Conservation (phyloP, 1,140 invertebrate species). For the Drosophila willistoni region DNA sequence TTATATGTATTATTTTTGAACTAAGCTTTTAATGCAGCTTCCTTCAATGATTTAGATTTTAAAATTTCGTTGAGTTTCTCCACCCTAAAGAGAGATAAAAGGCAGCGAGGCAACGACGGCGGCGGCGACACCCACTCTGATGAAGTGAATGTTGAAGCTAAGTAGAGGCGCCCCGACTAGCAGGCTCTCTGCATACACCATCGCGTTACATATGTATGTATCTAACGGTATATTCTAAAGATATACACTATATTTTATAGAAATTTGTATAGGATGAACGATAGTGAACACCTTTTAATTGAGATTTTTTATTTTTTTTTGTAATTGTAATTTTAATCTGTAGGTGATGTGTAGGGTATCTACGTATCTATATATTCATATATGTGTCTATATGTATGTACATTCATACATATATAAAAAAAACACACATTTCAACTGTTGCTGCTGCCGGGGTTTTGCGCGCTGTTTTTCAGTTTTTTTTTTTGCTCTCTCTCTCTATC, state of each 20-base stretch:
- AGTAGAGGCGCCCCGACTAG: background rate
- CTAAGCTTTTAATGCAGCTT: background rate
- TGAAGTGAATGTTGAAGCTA: background rate
- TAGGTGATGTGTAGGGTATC: background rate
- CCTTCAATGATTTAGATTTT: background rate
- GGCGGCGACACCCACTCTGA: slow-evolving; percentile 60
- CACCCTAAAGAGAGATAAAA: slow-evolving; percentile 1
- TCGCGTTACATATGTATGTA: no score
- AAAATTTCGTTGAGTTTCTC: background rate
- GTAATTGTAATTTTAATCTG: background rate
- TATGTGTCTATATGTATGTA: slow-evolving; percentile 1
- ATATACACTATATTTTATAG: no score
- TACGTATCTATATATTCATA: background rate
- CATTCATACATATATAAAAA: slow-evolving; percentile 29
- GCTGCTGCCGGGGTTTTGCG: slow-evolving; percentile 42
- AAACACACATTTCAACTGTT: slow-evolving; percentile 70
- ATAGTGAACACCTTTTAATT: no score
- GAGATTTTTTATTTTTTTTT: no score
- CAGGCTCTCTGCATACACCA: background rate
- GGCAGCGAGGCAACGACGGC: slow-evolving; percentile 37
- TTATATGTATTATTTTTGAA: background rate
- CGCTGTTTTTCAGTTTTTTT: slow-evolving; percentile 44
- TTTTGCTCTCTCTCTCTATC: background rate
- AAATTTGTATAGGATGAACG: no score
- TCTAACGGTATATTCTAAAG: no score